These are phyloP conservation scores for Lagopus leucura DNA, from an alignment of 2,113 vertebrate species.

Conservation along the genomic window DNA sequence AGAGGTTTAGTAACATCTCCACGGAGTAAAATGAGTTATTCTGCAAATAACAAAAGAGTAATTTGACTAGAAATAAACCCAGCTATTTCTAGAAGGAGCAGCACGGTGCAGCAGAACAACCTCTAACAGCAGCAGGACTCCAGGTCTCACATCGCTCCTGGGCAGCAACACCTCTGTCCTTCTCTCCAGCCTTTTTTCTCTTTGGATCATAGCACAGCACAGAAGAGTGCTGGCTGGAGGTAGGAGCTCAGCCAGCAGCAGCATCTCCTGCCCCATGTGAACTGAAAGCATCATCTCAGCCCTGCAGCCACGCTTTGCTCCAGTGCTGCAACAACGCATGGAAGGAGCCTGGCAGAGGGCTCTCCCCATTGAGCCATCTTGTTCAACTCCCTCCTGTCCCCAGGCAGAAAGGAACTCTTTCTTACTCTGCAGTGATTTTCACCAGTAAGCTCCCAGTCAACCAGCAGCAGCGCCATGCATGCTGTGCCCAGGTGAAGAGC, in stretches of 20 bases:
- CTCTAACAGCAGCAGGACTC: neutral
- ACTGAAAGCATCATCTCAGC: neutral
- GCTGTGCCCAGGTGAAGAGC: neutral
- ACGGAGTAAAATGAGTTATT: rapidly evolving
- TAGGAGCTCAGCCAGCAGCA: neutral
- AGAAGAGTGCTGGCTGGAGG: no score
- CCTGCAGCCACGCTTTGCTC: neutral
- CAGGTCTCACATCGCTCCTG: neutral
- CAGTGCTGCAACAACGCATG: neutral
- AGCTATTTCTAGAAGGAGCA: neutral
- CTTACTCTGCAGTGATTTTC: neutral
- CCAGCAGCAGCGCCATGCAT: neutral
- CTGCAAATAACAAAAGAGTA: neutral
- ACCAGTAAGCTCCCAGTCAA: neutral
- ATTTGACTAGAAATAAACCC: neutral
- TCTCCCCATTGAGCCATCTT: neutral
- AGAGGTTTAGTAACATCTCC: neutral
- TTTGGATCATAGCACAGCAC: no score
- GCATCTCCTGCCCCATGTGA: neutral
- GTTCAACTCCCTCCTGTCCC: neutral
- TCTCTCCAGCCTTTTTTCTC: neutral
- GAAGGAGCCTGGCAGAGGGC: neutral
- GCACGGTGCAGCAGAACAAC: neutral
- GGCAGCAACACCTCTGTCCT: rapidly evolving
- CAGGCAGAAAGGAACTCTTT: neutral